Percentiles rank a stretch among this genome's conserved stretches.
These are phyloP conservation scores for Onychomys torridus DNA, from an alignment of 2,797 vertebrate genomes.

Conservation along the genomic window DNA sequence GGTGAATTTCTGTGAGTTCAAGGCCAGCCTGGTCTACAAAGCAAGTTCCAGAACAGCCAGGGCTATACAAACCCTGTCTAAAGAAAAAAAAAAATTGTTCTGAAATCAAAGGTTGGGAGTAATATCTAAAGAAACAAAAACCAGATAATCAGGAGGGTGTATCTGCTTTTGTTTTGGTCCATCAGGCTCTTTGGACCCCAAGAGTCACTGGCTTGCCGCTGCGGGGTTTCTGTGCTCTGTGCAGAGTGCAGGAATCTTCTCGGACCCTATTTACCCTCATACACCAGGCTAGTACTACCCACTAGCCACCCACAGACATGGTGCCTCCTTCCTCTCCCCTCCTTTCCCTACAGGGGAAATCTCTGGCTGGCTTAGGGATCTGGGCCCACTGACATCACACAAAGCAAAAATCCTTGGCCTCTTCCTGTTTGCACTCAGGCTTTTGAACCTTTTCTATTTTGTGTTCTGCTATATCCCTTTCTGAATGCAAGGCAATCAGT, in stretches of 20 bases:
- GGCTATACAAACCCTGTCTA: not conserved
- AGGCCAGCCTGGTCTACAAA: not conserved
- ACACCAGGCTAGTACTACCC: not conserved
- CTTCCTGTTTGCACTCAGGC: not conserved
- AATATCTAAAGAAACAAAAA: not conserved
- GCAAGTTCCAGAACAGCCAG: not conserved
- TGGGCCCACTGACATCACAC: not conserved
- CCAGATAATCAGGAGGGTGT: not conserved
- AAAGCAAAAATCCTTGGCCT: not conserved
- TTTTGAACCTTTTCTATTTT: constrained; percentile 9
- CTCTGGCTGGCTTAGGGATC: not conserved
- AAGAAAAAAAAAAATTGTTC: not conserved
- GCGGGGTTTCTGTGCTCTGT: not conserved
- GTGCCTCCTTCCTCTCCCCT: not conserved
- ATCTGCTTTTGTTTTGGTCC: not conserved
- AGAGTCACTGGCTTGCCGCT: not conserved
- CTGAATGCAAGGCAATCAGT: not conserved
- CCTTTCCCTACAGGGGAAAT: not conserved
- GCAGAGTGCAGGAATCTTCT: not conserved
- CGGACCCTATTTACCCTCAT: not conserved
- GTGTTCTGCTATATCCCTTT: not conserved
- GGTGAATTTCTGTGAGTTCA: not conserved
- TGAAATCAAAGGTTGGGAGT: not conserved
- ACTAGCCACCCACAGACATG: not conserved
- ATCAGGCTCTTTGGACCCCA: not conserved